Evolutionary conservation across 30 jellyfish, hydroid and myxozoan genomes (phyloP).

Genomic region (Mastigias papua): DNA sequence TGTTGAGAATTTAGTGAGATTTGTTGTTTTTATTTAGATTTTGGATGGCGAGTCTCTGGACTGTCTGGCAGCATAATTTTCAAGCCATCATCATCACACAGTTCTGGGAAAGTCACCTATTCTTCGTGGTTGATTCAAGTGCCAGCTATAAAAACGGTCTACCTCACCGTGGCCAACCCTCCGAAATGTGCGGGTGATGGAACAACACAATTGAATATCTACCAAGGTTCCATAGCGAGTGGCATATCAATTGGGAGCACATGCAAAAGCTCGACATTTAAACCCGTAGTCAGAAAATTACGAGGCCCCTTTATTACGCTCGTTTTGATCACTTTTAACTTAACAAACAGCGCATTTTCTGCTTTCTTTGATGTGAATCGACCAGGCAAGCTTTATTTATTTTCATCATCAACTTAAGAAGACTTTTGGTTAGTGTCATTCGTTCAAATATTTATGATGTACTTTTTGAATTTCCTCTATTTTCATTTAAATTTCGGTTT

Average conservation of each 20-base stretch:
- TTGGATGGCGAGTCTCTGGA: slow-evolving; percentile 33
- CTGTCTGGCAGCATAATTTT: slow-evolving; percentile 40
- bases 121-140: slow-evolving; percentile 64
- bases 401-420: not conserved
- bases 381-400: slow-evolving; percentile 6
- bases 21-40: no score
- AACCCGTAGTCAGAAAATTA: not conserved
- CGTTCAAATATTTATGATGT: no score
- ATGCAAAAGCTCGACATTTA: slow-evolving; percentile 18
- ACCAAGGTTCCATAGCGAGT: slow-evolving; percentile 55
- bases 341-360: slow-evolving; percentile 34
- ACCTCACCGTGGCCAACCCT: slow-evolving; percentile 41
- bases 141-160: slow-evolving; percentile 42
- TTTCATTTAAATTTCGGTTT: no score
- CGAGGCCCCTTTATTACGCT: slow-evolving; percentile 66
- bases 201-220: slow-evolving; percentile 31
- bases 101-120: not conserved
- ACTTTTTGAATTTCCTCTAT: no score
- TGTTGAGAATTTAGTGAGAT: no score
- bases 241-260: slow-evolving; percentile 30
- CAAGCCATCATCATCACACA: slow-evolving; percentile 6
- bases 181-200: slow-evolving; percentile 61
- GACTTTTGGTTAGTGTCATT: no score
- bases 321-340: slow-evolving; percentile 38
- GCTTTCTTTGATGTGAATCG: slow-evolving; percentile 46